Conservation (phyloP, 1,140 invertebrate genomes). For the Drosophila repleta region DNA sequence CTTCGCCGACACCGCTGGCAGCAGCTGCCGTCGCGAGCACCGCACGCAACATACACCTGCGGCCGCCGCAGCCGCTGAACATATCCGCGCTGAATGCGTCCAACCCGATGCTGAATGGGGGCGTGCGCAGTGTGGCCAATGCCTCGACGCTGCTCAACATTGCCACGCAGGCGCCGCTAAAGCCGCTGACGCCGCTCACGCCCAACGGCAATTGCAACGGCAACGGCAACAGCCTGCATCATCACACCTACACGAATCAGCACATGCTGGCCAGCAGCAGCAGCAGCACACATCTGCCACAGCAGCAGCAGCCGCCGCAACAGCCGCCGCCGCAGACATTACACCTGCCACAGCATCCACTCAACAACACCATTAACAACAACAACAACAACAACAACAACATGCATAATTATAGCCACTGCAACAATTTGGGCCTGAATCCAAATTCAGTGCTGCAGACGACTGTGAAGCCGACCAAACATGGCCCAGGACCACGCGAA, state of each 20-base stretch:
- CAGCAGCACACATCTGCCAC: conserved; percentile 40
- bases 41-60: conserved; percentile 76
- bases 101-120: conserved; percentile 58
- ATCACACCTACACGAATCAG: conserved; percentile 78
- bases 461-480: conserved; percentile 59
- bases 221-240: conserved; percentile 59
- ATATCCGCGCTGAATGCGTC: conserved; percentile 86
- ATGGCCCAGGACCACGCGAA: conserved; percentile 85
- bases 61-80: conserved; percentile 86
- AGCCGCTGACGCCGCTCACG: conserved; percentile 62
- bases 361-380: conserved; percentile 19
- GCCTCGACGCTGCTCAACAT: conserved; percentile 67
- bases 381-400: conserved; percentile 33
- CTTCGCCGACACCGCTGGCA: conserved; percentile 60
- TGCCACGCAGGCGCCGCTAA: conserved; percentile 53
- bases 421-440: conserved; percentile 54
- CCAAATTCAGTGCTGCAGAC: conserved; percentile 41
- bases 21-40: conserved; percentile 69
- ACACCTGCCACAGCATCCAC: conserved; percentile 22
- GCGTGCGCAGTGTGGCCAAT: conserved; percentile 35
- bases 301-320: conserved; percentile 51
- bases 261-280: conserved; percentile 68
- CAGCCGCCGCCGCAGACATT: conserved; percentile 38
- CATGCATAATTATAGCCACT: conserved; percentile 69
- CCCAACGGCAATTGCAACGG: conserved; percentile 67